A percentile compares a stretch with the other conserved stretches of the same genome.
Evolutionary conservation across 1,140 invertebrate species (phyloP).

Genomic region (Calephelis nemesis): DNA sequence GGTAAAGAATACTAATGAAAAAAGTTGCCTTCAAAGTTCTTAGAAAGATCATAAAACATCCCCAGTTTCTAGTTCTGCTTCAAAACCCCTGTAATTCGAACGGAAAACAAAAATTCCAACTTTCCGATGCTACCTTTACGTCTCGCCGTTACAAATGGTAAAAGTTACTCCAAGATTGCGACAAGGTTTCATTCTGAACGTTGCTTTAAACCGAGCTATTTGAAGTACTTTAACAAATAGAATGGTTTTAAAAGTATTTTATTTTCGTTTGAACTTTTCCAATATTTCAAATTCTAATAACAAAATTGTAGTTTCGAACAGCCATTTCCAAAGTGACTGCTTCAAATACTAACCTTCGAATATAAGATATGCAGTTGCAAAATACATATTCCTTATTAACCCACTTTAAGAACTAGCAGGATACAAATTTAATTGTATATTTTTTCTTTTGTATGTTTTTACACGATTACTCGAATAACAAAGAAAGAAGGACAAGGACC

Average conservation of each 20-base stretch:
- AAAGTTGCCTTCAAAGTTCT: constrained; percentile 6
- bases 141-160: constrained; percentile 49
- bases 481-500: too few relatives aligned
- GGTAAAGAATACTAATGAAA: constrained; percentile 5
- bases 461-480: too few relatives aligned
- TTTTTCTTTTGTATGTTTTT: too few relatives aligned
- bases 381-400: too few relatives aligned
- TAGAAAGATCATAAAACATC: constrained; percentile 13
- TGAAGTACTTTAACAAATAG: constrained; percentile 20
- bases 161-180: constrained; percentile 44
- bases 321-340: too few relatives aligned
- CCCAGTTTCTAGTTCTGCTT: constrained; percentile 18
- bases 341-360: too few relatives aligned
- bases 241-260: constrained; percentile 14
- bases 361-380: too few relatives aligned
- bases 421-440: too few relatives aligned
- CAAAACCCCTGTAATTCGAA: constrained; percentile 20
- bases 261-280: not conserved
- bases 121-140: constrained; percentile 45
- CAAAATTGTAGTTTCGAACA: not conserved
- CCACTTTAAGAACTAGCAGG: too few relatives aligned
- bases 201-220: constrained; percentile 26
- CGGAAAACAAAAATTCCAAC: constrained; percentile 45
- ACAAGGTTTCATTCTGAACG: constrained; percentile 42
- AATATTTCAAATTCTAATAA: not conserved